Percentiles rank a stretch among this genome's conserved stretches.
Evolutionary conservation across 2,797 vertebrate species (phyloP).

Genomic region (Leontocebus nigricollis): DNA sequence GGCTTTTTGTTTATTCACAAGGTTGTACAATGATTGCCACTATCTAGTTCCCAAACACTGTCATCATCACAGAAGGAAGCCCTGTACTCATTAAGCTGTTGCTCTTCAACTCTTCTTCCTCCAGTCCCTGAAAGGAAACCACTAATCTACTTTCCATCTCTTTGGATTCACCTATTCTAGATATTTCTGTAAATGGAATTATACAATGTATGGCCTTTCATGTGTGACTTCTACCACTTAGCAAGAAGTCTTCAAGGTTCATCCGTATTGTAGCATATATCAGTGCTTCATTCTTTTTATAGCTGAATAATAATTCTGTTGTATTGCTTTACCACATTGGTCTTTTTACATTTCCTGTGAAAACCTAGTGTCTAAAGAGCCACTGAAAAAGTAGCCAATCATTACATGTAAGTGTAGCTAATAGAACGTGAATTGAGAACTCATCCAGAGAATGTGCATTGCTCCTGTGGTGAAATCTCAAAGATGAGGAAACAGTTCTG

Average conservation of each 20-base stretch:
- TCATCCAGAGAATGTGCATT: not conserved
- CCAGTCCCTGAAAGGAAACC: not conserved
- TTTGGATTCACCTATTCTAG: not conserved
- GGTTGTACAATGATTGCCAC: not conserved
- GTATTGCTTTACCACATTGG: not conserved
- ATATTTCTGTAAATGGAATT: not conserved
- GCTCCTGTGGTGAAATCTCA: not conserved
- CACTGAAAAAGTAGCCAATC: not conserved
- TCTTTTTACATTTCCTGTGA: not conserved
- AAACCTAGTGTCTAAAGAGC: not conserved
- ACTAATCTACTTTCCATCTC: not conserved
- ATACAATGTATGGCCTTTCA: not conserved
- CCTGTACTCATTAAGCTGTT: not conserved
- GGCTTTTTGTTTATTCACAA: not conserved
- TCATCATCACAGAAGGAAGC: not conserved
- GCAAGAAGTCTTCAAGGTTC: not conserved
- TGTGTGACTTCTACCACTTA: not conserved
- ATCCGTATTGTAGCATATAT: no score
- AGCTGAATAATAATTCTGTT: not conserved
- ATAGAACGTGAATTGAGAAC: not conserved
- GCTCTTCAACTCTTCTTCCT: fast-evolving
- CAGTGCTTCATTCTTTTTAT: not conserved
- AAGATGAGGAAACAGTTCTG: not conserved
- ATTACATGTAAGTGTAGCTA: not conserved
- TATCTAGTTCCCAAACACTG: not conserved